Evolutionary conservation across 1,140 invertebrate genomes (phyloP), one percentile per base, ranked within the genome.

Genomic region (Halyomorpha halys): DNA sequence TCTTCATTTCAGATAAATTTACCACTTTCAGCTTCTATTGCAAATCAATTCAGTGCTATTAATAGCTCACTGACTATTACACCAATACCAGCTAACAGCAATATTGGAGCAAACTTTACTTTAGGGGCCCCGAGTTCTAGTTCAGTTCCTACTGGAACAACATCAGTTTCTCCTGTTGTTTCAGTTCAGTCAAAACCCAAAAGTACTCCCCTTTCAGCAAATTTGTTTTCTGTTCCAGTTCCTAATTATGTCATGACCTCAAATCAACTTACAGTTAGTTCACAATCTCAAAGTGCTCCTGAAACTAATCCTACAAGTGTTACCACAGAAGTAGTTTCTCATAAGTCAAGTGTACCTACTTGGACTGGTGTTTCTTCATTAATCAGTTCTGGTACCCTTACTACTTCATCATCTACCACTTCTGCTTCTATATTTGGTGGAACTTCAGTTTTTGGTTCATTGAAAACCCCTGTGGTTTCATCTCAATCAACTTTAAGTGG

Each of bases 41-140:
- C n/a, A 3, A 56, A 56, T 23, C 53, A 21, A 21, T 8, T 23
- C 65, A 9, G 72, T 71, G 1, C 64, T 44, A 3, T 27, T 25
- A 11, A 19, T 16, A 44, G 18, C 25, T 61, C 47, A n/a, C 19
- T 49, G n/a, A 49, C 34, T 39, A 39, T 39, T 39, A 39, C 34
- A 39, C 34, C 34, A 39, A 6, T 39, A 39, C 34, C 34, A 11
- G 13, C 13, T 39, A 39, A 39, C 11, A 39, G 34, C 34, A 39
- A 6, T 49, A 3, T 49, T 49, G 47, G 47, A 9, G 47, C n/a
- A 49, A 21, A 18, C 9, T 49, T 49, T 21, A 19, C 11, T 8
- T n/a, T 21, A n/a, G 47, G n/a, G 6, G 6, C 47, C 9, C 19
- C 47, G n/a, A 49, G 5, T 21, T 49, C 47, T 49, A 49, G 6